Percentiles rank a stretch among this genome's conserved stretches.
Conservation (phyloP, 2,113 vertebrate genomes). For the Phodopus roborovskii region DNA sequence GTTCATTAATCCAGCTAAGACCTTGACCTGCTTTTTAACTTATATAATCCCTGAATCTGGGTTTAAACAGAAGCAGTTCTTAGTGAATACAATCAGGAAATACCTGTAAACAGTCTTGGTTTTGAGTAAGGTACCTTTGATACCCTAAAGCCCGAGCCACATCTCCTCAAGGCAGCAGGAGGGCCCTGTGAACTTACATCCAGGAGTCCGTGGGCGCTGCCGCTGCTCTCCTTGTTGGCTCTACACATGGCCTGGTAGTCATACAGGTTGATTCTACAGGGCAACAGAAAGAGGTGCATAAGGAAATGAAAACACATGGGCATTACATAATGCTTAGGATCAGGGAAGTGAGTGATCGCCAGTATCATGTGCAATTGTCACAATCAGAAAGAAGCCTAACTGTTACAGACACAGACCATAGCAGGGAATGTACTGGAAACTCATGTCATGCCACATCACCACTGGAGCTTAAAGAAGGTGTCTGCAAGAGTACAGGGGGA, state of each 20-base stretch:
- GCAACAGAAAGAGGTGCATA: constrained; percentile 73
- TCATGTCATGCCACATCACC: too few species aligned
- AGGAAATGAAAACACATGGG: neutral
- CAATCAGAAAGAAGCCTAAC: neutral
- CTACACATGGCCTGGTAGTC: constrained; percentile 98
- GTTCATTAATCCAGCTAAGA: neutral
- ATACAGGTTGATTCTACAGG: constrained; percentile 94
- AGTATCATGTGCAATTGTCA: neutral
- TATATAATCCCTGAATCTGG: neutral
- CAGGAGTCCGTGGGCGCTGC: constrained; percentile 92
- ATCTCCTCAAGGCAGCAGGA: neutral
- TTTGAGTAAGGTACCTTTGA: neutral
- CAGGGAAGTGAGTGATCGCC: neutral
- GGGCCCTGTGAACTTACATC: constrained; percentile 91
- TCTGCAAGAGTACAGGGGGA: neutral
- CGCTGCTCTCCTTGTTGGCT: constrained; percentile 95
- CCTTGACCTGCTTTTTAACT: neutral
- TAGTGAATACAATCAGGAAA: neutral
- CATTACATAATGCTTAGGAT: neutral
- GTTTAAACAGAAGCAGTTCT: constrained; percentile 43
- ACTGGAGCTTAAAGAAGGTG: neutral
- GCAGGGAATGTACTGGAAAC: too few species aligned
- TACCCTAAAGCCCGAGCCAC: neutral
- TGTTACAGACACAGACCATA: neutral
- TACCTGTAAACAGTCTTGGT: neutral